phyloP scores from a whole-genome alignment of 2,888 invertebrate genomes.

The Ceraclea dissimilis region DNA sequence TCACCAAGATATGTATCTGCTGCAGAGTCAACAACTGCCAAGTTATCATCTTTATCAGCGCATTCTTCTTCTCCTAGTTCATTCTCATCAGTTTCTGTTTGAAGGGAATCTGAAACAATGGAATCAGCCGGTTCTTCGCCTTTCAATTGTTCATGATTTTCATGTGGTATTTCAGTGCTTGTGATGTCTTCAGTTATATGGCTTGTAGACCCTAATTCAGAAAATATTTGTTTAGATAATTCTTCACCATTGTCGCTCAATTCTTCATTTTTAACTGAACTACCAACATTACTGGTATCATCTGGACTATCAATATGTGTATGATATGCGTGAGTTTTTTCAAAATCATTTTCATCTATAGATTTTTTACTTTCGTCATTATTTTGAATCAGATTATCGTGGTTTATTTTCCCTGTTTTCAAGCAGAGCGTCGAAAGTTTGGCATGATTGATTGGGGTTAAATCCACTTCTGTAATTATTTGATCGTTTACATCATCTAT shows the following conservation, averaged over 20 bases:
- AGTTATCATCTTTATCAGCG: background rate
- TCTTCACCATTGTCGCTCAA: background rate
- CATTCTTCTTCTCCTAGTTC: background rate
- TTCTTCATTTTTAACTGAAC: background rate
- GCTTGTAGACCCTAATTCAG: too few relatives aligned
- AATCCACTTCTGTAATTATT: too few relatives aligned
- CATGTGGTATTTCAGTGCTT: background rate
- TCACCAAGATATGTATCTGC: too few relatives aligned
- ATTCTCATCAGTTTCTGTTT: background rate
- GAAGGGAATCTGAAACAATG: background rate
- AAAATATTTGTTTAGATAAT: background rate
- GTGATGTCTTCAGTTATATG: background rate
- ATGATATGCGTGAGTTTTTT: background rate
- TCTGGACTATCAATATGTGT: background rate
- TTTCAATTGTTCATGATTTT: background rate
- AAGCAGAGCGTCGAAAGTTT: too few relatives aligned
- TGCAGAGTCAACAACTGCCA: too few relatives aligned
- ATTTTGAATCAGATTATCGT: background rate
- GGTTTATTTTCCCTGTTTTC: too few relatives aligned
- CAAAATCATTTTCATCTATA: background rate
- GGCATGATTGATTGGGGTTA: too few relatives aligned
- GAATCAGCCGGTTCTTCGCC: background rate
- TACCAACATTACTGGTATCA: background rate
- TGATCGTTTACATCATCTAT: too few relatives aligned
- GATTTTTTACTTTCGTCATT: background rate